These are phyloP conservation scores for Acestrorhynchus altus DNA, from an alignment of 2,797 vertebrate species.

Conservation along the genomic window DNA sequence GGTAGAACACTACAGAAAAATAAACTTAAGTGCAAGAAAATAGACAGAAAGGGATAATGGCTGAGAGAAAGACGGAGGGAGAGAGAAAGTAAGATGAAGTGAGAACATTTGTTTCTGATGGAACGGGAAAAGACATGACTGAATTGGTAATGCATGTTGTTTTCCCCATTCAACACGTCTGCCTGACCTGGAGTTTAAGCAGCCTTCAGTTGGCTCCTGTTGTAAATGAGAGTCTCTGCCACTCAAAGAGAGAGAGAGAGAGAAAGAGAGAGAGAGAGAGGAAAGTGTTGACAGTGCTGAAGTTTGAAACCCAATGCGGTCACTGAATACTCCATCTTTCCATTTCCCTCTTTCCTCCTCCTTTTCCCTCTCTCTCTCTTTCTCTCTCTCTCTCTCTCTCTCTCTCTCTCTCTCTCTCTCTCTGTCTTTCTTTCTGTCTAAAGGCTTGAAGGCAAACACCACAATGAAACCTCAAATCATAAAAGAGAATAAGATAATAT, in stretches of 20 bases:
- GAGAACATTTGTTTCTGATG: conserved; percentile 79
- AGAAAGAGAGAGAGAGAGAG: neutral
- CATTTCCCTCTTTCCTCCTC: conserved; percentile 48
- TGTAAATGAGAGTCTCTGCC: conserved; percentile 15
- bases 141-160: conserved; percentile 75
- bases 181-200: conserved; percentile 58
- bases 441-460: conserved; percentile 52
- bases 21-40: conserved; percentile 56
- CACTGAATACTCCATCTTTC: conserved; percentile 67
- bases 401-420: neutral
- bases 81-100: conserved; percentile 20
- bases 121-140: conserved; percentile 65
- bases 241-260: neutral
- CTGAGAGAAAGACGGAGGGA: conserved; percentile 34
- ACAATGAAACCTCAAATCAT: conserved; percentile 58
- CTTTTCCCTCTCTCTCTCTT: conserved; percentile 8
- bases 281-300: conserved; percentile 75
- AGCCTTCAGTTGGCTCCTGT: conserved; percentile 1
- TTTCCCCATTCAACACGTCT: conserved; percentile 70
- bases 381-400: neutral
- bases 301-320: conserved; percentile 67
- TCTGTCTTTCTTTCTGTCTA: conserved; percentile 43
- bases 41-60: conserved; percentile 60
- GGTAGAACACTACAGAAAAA: conserved; percentile 57
- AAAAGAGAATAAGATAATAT: conserved; percentile 65